Percentiles rank a stretch among this genome's conserved stretches.
These are phyloP conservation scores for Gallinago stenura DNA, from an alignment of 2,797 vertebrate genomes.

Conservation along the genomic window DNA sequence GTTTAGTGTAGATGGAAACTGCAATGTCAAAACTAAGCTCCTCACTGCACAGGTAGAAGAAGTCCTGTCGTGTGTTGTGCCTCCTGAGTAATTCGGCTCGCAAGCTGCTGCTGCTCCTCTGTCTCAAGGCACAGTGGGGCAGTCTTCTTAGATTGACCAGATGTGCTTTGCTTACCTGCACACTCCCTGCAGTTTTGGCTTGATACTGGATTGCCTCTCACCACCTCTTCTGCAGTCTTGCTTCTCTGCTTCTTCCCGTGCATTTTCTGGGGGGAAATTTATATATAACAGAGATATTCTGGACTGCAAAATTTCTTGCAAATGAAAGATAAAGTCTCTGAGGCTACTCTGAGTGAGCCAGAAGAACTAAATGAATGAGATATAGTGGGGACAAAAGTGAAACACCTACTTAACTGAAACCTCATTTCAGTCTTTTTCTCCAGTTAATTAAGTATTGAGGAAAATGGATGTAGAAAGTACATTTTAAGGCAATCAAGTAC, in stretches of 20 bases:
- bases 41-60: not conserved
- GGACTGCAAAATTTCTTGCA: not conserved
- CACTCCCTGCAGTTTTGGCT: not conserved
- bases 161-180: not conserved
- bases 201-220: not conserved
- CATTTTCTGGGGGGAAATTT: not conserved
- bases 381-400: slow-evolving; percentile 32
- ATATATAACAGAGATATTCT: not conserved
- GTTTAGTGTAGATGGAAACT: not conserved
- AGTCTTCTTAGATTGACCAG: not conserved
- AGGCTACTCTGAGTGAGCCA: not conserved
- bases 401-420: slow-evolving; percentile 59
- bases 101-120: not conserved
- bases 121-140: not conserved
- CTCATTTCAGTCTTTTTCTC: slow-evolving; percentile 52
- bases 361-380: slow-evolving; percentile 50
- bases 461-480: slow-evolving; percentile 61
- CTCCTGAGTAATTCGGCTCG: not conserved
- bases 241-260: not conserved
- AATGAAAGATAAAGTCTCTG: not conserved
- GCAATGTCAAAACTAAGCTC: not conserved
- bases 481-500: slow-evolving; percentile 65
- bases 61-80: rapidly evolving
- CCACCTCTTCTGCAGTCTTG: not conserved
- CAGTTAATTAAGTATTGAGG: slow-evolving; percentile 65